Base-by-base conservation (phyloP, 2,888 invertebrate species). In the Chrysopilus asiliformis region DNA sequence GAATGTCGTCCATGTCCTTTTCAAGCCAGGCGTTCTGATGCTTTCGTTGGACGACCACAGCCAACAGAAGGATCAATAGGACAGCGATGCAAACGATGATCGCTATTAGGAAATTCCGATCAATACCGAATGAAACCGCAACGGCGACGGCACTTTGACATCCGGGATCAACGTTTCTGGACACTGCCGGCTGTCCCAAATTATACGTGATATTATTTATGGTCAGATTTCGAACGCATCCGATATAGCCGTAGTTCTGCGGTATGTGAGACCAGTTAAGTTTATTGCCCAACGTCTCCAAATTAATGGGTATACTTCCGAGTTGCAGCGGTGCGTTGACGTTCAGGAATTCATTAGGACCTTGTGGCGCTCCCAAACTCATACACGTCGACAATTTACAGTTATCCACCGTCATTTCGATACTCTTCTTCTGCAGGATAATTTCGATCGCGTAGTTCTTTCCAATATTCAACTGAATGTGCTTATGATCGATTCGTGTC, bases 1-100 rank as follows among this genome's bases (percentile, higher is more conserved):
- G 70, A 20, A 94, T 91, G 55, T 97, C 94, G 53, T 97, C 94
- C 47, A 91, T 79, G 50, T 94, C 90, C 55, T 89, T 89, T 55
- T 83, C 83, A 27, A 83, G 80, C 68, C 86, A 78, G 38, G 84
- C 84, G 51, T 85, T 84, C 39, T 86, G 82, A 47, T 87, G 75
- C 28, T 82, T 71, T 48, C 87, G 79, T 49, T 90, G 84, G n/a
- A 93, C 84, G 1, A 89, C 85, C 16, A 87, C 87, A 3, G 94
- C 83, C 45, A 91, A 61, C n/a, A 93, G 67, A 13, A 94, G 71
- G 40, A 90, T 79, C 70, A 67, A 37, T 62, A 70, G 47, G 43
- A 90, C 76, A 3, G 83, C 77, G 43, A 91, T 72, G 60, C 90
- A 93, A 18, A 89, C 81, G 25, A 93, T 66, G 44, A 97, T 86